Conservation (phyloP, 2,888 invertebrate species). For the Ceriagrion tenellum region DNA sequence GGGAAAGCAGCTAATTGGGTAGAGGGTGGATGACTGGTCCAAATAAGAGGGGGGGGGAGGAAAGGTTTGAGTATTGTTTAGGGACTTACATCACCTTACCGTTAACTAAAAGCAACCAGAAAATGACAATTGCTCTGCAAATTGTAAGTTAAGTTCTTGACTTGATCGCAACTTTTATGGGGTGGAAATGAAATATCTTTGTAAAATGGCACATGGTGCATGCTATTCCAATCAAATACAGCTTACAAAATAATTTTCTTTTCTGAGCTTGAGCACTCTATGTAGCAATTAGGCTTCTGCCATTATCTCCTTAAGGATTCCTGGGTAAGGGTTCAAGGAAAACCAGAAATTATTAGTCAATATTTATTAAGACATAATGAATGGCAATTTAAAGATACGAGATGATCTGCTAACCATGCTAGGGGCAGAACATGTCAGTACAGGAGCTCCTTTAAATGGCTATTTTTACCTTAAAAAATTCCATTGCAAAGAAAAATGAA, state of each 20-base stretch:
- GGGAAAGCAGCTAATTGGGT: too few relatives aligned
- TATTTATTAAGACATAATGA: neutral
- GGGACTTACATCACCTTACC: too few relatives aligned
- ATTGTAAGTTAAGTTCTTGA: constrained; percentile 51
- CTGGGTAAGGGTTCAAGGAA: constrained; percentile 57
- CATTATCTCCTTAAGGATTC: constrained; percentile 57
- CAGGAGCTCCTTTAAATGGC: too few relatives aligned
- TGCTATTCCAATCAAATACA: constrained; percentile 60
- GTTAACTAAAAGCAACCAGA: too few relatives aligned
- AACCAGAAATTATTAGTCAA: neutral
- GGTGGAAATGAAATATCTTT: neutral
- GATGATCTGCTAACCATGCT: too few relatives aligned
- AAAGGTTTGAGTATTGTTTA: too few relatives aligned
- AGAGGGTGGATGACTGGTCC: too few relatives aligned
- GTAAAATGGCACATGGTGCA: constrained; percentile 25
- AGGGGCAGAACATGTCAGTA: too few relatives aligned
- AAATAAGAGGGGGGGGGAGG: too few relatives aligned
- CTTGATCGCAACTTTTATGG: constrained; percentile 4
- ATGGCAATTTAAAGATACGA: neutral
- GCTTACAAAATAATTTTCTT: constrained; percentile 29
- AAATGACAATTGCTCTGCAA: neutral
- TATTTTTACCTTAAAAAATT: too few relatives aligned
- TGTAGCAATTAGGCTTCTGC: constrained; percentile 48
- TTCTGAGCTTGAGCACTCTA: constrained; percentile 61
- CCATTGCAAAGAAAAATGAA: too few relatives aligned